Evolutionary conservation across 2,888 invertebrate genomes (phyloP).

Genomic region (Pollenia angustigena): DNA sequence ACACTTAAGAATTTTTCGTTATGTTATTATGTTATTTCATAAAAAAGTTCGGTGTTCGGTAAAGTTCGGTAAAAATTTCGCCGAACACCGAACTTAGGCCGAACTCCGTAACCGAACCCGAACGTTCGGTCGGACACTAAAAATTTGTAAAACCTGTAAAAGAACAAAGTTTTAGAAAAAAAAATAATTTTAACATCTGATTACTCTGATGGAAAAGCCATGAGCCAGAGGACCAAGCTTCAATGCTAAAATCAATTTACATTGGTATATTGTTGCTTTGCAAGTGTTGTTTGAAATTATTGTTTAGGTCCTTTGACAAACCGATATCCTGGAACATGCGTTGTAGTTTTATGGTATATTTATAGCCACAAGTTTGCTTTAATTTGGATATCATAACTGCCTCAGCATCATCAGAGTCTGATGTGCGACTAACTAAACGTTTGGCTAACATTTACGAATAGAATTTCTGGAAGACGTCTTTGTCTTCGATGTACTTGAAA

Average conservation of each 20-base stretch:
- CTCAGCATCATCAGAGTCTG: conserved; percentile 99
- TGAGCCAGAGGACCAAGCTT: conserved; percentile 98
- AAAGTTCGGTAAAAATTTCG: too few relatives aligned
- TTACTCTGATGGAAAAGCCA: conserved; percentile 99
- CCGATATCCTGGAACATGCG: conserved; percentile 99
- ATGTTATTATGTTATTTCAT: too few relatives aligned
- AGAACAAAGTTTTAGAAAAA: neutral
- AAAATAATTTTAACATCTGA: conserved; percentile 3
- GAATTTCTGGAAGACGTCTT: conserved; percentile 99
- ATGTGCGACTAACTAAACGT: conserved; percentile 98
- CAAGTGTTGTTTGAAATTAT: conserved; percentile 94
- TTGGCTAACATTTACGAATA: conserved; percentile 99
- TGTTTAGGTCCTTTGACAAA: conserved; percentile 98
- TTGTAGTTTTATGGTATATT: conserved; percentile 99
- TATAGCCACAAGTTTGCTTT: conserved; percentile 99
- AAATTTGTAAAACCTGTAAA: conserved; percentile 91
- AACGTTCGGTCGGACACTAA: too few relatives aligned
- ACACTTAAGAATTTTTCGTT: too few relatives aligned
- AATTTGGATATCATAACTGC: conserved; percentile 99
- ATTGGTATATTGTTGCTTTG: conserved; percentile 86
- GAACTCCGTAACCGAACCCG: too few relatives aligned
- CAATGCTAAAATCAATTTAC: conserved; percentile 97
- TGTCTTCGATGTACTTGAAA: conserved; percentile 99
- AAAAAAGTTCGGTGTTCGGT: too few relatives aligned
- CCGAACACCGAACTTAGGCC: too few relatives aligned